phyloP scores from a whole-genome alignment of 2,113 vertebrate genomes.

The Eubucco bourcierii region DNA sequence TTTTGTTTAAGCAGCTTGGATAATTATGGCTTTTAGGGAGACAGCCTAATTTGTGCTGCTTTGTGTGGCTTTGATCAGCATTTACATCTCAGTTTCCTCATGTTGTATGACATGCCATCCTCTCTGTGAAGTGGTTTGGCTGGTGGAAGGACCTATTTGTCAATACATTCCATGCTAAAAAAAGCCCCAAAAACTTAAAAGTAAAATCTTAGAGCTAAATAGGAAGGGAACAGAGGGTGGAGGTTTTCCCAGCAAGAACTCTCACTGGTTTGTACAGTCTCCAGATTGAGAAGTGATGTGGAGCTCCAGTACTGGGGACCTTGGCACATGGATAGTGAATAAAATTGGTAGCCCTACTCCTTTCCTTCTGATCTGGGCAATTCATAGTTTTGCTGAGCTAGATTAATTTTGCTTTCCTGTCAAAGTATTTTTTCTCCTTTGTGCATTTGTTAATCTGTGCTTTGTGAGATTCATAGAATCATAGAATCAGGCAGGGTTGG shows the following conservation, averaged over 20 bases:
- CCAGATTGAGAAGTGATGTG: not conserved
- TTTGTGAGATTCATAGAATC: not conserved
- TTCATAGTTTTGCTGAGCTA: not conserved
- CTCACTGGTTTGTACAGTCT: not conserved
- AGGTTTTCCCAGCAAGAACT: not conserved
- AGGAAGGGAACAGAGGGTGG: not conserved
- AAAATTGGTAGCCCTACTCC: not conserved
- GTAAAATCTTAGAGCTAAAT: not conserved
- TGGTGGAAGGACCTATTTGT: not conserved
- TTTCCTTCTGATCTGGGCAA: not conserved
- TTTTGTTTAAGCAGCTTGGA: not conserved
- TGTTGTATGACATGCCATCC: not conserved
- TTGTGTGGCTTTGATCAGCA: constrained; percentile 39
- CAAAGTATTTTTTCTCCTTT: not conserved
- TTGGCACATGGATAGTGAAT: not conserved
- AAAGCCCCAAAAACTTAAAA: not conserved
- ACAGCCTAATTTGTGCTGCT: not conserved
- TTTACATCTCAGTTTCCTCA: not conserved
- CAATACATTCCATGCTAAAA: constrained; percentile 1
- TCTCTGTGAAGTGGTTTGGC: not conserved
- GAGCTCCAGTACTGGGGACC: not conserved
- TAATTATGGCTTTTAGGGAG: constrained; percentile 17
- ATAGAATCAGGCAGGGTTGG: not conserved
- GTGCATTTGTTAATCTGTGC: not conserved
- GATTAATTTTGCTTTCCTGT: not conserved